These are phyloP conservation scores for Pseudocheirus occidentalis DNA, from an alignment of 2,797 vertebrate species.

Conservation along the genomic window DNA sequence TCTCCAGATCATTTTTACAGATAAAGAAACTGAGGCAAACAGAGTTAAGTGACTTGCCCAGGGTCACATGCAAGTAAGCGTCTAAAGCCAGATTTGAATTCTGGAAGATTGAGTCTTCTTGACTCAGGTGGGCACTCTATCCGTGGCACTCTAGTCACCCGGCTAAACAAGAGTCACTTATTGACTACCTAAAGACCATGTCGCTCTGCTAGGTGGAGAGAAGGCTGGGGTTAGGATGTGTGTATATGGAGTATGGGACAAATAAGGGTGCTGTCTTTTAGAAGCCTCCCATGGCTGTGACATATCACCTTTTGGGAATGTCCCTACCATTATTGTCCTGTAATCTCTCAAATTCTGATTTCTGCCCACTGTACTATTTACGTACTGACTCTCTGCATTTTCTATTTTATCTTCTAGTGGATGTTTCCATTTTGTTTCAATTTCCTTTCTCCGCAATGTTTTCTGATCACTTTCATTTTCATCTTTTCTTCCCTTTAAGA, in stretches of 20 bases:
- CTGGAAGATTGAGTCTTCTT: neutral
- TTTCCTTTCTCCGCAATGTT: neutral
- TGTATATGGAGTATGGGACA: neutral
- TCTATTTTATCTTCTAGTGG: neutral
- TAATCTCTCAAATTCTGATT: slow-evolving; percentile 9
- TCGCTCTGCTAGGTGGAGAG: neutral
- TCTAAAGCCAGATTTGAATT: neutral
- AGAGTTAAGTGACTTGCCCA: neutral
- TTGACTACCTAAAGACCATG: neutral
- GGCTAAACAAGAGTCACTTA: neutral
- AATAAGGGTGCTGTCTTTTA: slow-evolving; percentile 22
- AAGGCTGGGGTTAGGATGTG: neutral
- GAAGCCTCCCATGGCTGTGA: neutral
- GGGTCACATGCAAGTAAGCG: neutral
- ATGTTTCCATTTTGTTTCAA: neutral
- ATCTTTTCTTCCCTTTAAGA: neutral
- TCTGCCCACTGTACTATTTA: neutral
- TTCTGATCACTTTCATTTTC: slow-evolving; percentile 55
- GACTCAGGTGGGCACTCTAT: neutral
- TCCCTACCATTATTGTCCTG: neutral
- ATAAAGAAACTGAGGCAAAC: neutral
- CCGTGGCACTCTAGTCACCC: neutral
- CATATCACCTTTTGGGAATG: neutral
- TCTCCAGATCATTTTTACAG: neutral
- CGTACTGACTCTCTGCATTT: slow-evolving; percentile 8